Base-by-base conservation (phyloP, 1,140 invertebrate genomes). In the Drosophila persimilis region DNA sequence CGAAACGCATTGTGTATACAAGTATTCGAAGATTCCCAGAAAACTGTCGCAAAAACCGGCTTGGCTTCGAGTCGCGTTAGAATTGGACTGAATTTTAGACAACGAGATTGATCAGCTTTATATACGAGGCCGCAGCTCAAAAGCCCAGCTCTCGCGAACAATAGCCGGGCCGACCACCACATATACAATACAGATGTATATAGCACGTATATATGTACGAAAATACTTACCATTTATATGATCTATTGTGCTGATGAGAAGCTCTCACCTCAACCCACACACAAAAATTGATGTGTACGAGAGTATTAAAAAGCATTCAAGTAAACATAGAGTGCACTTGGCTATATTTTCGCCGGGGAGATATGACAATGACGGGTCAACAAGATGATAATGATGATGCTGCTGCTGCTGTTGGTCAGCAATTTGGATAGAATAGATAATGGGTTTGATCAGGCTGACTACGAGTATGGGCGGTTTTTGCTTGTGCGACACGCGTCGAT, bases 21-120 rank as follows among this genome's bases (percentile, higher is more conserved):
- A 39, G 43, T 41, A 58, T 69, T 31, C 70, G 22, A 73, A 71
- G 75, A 72, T 80, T 84, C 67, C 78, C 64, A 70, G 62, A 84
- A 83, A 55, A 66, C 50, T 65, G 61, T 46, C n/a, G 53, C 64
- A 44, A 44, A 73, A 88, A 84, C 83, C 78, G 83, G 83, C 84
- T 89, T 79, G 83, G 83, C 84, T 89, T 79, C 57, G 45, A 57
- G 67, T 70, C 58, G 67, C 66, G 76, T 70, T 83, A 61, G 64
- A 83, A 77, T 50, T 73, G 67, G 79, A 88, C 83, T 88, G 79
- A 89, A 64, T 84, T 81, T 66, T 59, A 54, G 66, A 63, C 72
- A 46, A 65, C 48, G 75, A 71, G 79, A 88, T 84, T 83, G 80
- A 89, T 88, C 79, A 88, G 79, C 75, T 88, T 86, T 88, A 88